Evolutionary conservation across 2,113 vertebrate species (phyloP).

Genomic region (Aegithalos caudatus): DNA sequence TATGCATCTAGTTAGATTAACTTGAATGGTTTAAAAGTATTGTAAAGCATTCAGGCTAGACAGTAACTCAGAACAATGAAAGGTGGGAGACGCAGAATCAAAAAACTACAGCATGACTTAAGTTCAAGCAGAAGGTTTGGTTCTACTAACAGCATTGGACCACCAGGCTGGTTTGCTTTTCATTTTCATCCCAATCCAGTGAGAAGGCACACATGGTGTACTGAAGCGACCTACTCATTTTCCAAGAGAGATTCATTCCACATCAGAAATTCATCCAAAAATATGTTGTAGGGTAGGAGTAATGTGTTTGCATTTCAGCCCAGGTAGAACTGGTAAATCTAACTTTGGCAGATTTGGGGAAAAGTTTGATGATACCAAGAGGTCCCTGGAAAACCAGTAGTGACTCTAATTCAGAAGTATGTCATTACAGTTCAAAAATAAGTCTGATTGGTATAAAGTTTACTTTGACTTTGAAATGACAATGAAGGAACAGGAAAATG

Average conservation of each 20-base stretch:
- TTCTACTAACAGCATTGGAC: neutral
- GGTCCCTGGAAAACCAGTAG: neutral
- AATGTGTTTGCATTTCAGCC: rapidly evolving
- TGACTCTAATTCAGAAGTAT: neutral
- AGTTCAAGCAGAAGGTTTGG: neutral
- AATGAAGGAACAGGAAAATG: neutral
- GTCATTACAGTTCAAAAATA: neutral
- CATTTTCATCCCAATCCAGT: neutral
- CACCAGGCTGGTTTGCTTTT: neutral
- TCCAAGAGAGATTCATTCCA: neutral
- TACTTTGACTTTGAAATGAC: neutral
- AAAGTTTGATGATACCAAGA: neutral
- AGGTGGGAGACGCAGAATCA: neutral
- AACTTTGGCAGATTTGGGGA: neutral
- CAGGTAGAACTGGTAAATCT: neutral
- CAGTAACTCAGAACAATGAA: neutral
- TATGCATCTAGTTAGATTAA: neutral
- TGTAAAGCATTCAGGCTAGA: neutral
- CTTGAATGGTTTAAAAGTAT: neutral
- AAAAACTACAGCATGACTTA: neutral
- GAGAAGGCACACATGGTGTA: neutral
- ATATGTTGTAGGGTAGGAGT: neutral
- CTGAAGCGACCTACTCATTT: neutral
- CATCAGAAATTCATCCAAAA: neutral
- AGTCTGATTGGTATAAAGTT: neutral